Evolutionary conservation across 2,888 invertebrate genomes (phyloP).

Genomic region (Elgonia sp.): DNA sequence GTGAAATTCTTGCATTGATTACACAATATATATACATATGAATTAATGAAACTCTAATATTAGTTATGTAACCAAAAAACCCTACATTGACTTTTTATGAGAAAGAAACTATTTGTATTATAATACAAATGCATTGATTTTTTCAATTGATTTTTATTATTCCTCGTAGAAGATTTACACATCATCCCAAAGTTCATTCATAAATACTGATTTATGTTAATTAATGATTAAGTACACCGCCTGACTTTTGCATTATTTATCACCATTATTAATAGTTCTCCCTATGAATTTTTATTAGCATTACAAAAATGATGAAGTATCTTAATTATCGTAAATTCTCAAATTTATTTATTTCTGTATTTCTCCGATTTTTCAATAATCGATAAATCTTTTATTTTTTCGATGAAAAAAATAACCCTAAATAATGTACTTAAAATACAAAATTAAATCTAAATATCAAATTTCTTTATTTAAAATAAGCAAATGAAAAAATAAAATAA

Average conservation of each 20-base stretch:
- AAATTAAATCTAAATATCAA: no score
- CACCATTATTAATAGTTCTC: slow-evolving; percentile 17
- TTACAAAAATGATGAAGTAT: not conserved
- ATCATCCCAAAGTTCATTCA: slow-evolving; percentile 24
- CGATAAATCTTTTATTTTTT: no score
- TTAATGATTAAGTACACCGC: slow-evolving; percentile 18
- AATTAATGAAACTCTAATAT: not conserved
- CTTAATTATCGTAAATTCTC: not conserved
- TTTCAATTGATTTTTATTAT: slow-evolving; percentile 25
- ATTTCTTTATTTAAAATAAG: no score
- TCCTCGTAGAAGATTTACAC: slow-evolving; percentile 13
- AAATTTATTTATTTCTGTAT: no score
- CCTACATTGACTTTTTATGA: not conserved
- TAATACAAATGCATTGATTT: slow-evolving; percentile 20
- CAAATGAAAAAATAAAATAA: not conserved
- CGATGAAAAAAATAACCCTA: no score
- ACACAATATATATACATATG: no score
- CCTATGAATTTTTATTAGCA: not conserved
- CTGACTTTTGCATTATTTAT: slow-evolving; percentile 19
- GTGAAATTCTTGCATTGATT: no score
- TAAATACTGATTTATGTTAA: slow-evolving; percentile 29
- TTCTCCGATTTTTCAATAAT: no score
- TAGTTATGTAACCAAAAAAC: slow-evolving; percentile 11
- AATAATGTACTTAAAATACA: no score
- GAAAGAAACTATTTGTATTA: no score